These are phyloP conservation scores for Nycticebus coucang DNA, from an alignment of 2,113 vertebrate genomes.

Conservation along the genomic window DNA sequence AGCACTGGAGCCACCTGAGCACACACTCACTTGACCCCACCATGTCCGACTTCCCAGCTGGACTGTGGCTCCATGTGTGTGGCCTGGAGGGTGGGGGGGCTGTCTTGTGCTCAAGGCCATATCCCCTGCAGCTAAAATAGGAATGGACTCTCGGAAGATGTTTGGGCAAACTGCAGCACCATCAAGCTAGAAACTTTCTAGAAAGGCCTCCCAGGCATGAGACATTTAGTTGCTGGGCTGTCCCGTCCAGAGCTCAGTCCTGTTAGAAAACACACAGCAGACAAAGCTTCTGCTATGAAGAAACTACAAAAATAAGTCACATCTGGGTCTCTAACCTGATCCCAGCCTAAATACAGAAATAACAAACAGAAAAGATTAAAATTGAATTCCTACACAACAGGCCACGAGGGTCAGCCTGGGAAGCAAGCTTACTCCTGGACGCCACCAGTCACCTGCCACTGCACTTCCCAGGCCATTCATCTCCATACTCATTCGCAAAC, in stretches of 20 bases:
- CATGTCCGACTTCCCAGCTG: background rate
- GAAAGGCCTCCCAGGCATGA: accelerated
- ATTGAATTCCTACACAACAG: accelerated
- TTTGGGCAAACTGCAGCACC: background rate
- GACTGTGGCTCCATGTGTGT: background rate
- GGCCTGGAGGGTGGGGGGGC: too few relatives aligned
- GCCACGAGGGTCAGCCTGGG: background rate
- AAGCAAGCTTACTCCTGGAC: background rate
- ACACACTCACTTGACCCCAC: accelerated
- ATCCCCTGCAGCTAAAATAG: accelerated
- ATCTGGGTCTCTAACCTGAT: background rate
- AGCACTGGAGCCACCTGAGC: too few relatives aligned
- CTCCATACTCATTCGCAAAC: background rate
- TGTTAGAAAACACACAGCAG: accelerated
- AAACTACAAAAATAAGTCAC: background rate
- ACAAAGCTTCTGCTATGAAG: accelerated
- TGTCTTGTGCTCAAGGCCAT: background rate
- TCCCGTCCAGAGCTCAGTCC: background rate
- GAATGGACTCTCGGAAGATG: background rate
- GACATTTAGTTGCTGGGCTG: background rate
- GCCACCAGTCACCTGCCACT: accelerated
- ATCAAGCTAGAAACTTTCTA: background rate
- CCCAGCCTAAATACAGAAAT: background rate
- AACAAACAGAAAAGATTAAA: background rate
- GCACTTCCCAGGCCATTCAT: accelerated